Percentiles rank a stretch among this genome's conserved stretches.
phyloP scores from a whole-genome alignment of 1,140 invertebrate species.

The Lepidurus arcticus region DNA sequence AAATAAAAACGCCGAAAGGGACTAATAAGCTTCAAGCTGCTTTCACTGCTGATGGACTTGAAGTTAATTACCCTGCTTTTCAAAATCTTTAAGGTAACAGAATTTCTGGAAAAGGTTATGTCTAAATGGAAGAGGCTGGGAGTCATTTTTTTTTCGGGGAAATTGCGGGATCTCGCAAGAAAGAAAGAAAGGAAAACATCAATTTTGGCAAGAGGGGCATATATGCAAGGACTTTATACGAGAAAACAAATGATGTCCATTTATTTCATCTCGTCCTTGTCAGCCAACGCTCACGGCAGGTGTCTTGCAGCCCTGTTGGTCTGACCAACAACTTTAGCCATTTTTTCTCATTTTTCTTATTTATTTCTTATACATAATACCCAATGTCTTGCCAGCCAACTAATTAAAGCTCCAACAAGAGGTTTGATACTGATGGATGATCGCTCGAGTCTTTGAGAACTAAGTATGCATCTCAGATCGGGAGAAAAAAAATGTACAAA shows the following conservation, averaged over 20 bases:
- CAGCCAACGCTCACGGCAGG: conserved; percentile 20
- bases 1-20: conserved; percentile 21
- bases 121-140: neutral
- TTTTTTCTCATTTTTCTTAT: neutral
- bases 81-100: neutral
- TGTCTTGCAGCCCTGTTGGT: neutral
- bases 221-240: neutral
- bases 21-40: neutral
- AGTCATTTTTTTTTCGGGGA: too few relatives aligned
- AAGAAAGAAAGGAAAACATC: neutral
- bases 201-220: neutral
- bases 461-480: too few relatives aligned
- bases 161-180: too few relatives aligned
- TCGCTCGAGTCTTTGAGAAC: neutral
- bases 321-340: neutral
- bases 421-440: conserved; percentile 19
- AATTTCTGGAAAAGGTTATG: neutral
- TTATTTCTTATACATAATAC: neutral
- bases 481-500: too few relatives aligned
- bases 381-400: neutral
- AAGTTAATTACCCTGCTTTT: neutral
- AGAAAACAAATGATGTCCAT: conserved; percentile 12
- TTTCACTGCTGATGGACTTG: neutral
- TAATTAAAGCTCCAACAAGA: neutral
- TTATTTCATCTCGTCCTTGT: conserved; percentile 15